Percentiles rank a stretch among this genome's conserved stretches.
These are phyloP conservation scores for Lasioglossum calceatum DNA, from an alignment of 2,888 invertebrate genomes.

Conservation along the genomic window DNA sequence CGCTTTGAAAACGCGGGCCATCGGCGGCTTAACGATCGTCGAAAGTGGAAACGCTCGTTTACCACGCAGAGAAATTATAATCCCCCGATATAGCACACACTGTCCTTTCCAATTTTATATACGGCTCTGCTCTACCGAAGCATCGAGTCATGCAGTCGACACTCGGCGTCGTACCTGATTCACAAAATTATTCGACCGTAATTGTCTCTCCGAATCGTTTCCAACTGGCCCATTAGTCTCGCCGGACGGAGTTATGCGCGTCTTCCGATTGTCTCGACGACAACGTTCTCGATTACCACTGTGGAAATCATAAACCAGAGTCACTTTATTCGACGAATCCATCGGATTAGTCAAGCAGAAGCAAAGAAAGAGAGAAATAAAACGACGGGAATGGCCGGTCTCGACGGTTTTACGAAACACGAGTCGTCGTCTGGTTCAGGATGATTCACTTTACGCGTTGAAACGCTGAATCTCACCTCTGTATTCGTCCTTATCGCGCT, in stretches of 20 bases:
- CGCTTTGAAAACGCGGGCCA: constrained; percentile 37
- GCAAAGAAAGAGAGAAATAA: constrained; percentile 26
- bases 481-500: constrained; percentile 5
- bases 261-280: constrained; percentile 34
- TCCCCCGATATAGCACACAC: neutral
- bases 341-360: constrained; percentile 26
- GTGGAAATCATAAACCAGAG: constrained; percentile 47
- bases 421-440: constrained; percentile 32
- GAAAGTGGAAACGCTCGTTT: constrained; percentile 29
- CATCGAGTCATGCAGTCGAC: neutral
- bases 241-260: constrained; percentile 5
- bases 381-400: constrained; percentile 50
- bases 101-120: neutral
- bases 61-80: neutral
- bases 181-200: constrained; percentile 28
- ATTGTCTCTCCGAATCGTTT: constrained; percentile 24
- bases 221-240: constrained; percentile 33
- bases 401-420: constrained; percentile 53
- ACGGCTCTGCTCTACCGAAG: neutral
- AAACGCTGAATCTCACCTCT: constrained; percentile 17
- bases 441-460: constrained; percentile 48
- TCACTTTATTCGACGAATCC: constrained; percentile 48
- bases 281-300: constrained; percentile 31
- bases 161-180: neutral
- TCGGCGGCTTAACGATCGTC: constrained; percentile 36